phyloP scores from a whole-genome alignment of 2,797 vertebrate species.

The Bryconaethiops microstoma region DNA sequence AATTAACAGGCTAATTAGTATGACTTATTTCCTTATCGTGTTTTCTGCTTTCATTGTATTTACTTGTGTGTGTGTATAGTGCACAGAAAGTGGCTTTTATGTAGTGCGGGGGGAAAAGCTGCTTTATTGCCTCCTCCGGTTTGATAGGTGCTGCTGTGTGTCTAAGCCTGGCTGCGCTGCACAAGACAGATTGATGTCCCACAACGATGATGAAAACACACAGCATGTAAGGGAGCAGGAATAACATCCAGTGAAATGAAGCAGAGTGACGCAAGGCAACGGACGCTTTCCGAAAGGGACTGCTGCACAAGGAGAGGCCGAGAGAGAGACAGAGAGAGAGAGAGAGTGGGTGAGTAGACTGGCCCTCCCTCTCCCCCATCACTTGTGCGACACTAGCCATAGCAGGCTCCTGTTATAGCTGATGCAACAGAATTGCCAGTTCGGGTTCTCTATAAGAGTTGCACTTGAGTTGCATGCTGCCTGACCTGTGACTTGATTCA shows the following conservation, averaged over 20 bases:
- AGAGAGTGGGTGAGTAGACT: no score
- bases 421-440: not conserved
- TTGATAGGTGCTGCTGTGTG: slow-evolving; percentile 47
- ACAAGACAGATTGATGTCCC: slow-evolving; percentile 55
- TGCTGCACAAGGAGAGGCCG: not conserved
- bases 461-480: no score
- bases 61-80: slow-evolving; percentile 57
- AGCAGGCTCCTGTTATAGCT: not conserved
- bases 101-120: slow-evolving; percentile 22
- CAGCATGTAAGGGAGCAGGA: slow-evolving; percentile 28
- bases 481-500: no score
- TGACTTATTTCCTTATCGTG: slow-evolving; percentile 69
- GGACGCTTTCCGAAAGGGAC: slow-evolving; percentile 17
- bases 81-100: slow-evolving; percentile 50
- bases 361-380: no score
- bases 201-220: slow-evolving; percentile 51
- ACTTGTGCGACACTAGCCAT: no score
- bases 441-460: not conserved
- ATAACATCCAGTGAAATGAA: slow-evolving; percentile 41
- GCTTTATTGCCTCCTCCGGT: slow-evolving; percentile 44
- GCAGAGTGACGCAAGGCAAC: slow-evolving; percentile 24
- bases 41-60: slow-evolving; percentile 70
- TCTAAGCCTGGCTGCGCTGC: slow-evolving; percentile 19
- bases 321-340: not conserved
- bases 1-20: slow-evolving; percentile 75